phyloP scores from a whole-genome alignment of 2,113 vertebrate species.

The Strix aluco region DNA sequence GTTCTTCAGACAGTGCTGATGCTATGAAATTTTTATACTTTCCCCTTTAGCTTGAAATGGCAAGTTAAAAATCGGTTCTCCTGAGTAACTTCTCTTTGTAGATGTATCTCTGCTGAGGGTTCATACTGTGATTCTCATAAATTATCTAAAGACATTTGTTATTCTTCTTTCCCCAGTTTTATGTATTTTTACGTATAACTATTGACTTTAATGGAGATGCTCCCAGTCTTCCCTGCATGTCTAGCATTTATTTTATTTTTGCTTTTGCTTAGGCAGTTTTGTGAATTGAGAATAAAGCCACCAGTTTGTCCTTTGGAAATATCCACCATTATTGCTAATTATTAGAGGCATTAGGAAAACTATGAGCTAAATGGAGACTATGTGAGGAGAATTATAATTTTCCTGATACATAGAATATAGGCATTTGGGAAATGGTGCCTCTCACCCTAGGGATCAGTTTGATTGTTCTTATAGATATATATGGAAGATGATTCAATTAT shows the following conservation, averaged over 20 bases:
- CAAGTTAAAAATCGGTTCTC: slow-evolving; percentile 1
- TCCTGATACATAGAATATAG: not conserved
- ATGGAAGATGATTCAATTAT: not conserved
- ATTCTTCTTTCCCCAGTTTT: not conserved
- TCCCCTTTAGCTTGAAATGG: not conserved
- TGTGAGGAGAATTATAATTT: not conserved
- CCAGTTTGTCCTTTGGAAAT: slow-evolving; percentile 12
- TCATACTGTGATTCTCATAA: slow-evolving; percentile 42
- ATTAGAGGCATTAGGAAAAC: slow-evolving; percentile 7
- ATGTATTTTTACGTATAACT: slow-evolving; percentile 23
- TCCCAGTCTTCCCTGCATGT: not conserved
- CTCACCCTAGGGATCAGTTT: not conserved
- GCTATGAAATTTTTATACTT: slow-evolving; percentile 27
- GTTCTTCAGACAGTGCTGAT: not conserved
- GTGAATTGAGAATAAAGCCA: slow-evolving; percentile 34
- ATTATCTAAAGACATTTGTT: slow-evolving; percentile 41
- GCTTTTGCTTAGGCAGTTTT: not conserved
- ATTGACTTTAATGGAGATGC: slow-evolving; percentile 30
- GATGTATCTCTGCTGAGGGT: not conserved
- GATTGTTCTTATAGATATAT: not conserved
- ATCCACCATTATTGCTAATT: not conserved
- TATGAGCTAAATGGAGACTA: not conserved
- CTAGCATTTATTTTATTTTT: slow-evolving; percentile 25
- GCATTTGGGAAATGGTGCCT: not conserved
- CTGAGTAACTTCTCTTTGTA: not conserved